Evolutionary conservation across 2,888 invertebrate species (phyloP), one percentile per base, ranked within the genome.

Genomic region (Temnothorax ravouxi): DNA sequence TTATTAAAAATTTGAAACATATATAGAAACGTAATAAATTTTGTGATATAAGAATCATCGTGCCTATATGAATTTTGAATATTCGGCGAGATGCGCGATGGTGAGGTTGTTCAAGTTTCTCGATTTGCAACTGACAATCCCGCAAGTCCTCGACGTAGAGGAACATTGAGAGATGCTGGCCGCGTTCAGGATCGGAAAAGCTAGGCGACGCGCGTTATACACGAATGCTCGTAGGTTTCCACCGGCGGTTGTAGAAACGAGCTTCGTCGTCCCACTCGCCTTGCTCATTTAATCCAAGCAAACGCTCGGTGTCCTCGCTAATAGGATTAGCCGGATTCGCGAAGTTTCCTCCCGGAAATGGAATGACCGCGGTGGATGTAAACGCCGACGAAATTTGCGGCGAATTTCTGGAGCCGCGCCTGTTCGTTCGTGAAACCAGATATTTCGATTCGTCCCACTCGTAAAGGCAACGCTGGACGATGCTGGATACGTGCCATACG

Each of bases 311-410:
- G 88, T 89, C 89, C 88, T 86, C 83, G 87, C 86, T 90, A 89
- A 89, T 86, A 89, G 89, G 91, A 90, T 90, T 91, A 91, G 83
- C 86, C 86, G 87, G 86, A 91, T 87, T 87, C 87, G 86, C 86
- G 50, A 91, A 89, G 91, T 90, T 90, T 87, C 84, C 84, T 87
- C 87, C 88, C 84, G 52, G 67, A 77, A 77, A 85, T 71, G 85
- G 77, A 86, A 86, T 86, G 85, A 85, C 86, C 83, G 74, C 54
- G 66, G 71, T 62, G 83, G 75, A 84, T 82, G 87, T 79, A 81
- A 86, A 89, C 84, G 88, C 83, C 67, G 79, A 38, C 79, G 83
- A 84, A 89, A 89, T 89, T 89, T 72, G 83, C 84, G 84, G 71
- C 15, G 83, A 84, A 87, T 87, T 89, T 88, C 87, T 83, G 29